Evolutionary conservation across 2,797 vertebrate genomes (phyloP).

Genomic region (Tinamus major): DNA sequence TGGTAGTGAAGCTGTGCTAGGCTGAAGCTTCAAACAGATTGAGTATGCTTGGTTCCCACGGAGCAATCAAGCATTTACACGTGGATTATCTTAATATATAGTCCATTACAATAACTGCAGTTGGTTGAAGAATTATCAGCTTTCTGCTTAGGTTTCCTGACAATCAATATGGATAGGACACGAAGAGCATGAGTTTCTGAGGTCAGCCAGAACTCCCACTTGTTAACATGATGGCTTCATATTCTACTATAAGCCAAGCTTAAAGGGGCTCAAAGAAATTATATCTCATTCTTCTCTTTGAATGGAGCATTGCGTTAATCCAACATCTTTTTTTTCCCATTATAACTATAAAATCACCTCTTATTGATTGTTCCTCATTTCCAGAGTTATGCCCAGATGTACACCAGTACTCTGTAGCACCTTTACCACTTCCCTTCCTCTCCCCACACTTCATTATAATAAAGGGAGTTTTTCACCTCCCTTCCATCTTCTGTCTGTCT

Average conservation of each 20-base stretch:
- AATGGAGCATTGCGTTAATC: background rate
- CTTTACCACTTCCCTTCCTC: background rate
- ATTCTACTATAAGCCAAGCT: background rate
- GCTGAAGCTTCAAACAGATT: background rate
- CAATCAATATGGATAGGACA: background rate
- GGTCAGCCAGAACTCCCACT: background rate
- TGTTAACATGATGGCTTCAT: rapidly evolving
- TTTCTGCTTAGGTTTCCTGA: background rate
- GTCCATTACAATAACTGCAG: background rate
- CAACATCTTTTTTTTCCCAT: background rate
- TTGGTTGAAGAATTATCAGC: background rate
- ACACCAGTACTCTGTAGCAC: background rate
- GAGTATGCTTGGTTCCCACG: background rate
- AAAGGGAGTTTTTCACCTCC: background rate
- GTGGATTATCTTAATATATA: background rate
- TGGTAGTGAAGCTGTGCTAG: background rate
- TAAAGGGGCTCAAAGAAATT: background rate
- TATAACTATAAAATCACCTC: background rate
- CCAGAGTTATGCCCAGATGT: rapidly evolving
- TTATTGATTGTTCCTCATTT: background rate
- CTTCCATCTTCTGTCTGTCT: background rate
- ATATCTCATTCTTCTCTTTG: background rate
- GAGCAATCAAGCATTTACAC: background rate
- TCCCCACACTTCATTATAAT: background rate
- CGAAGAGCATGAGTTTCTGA: background rate